Evolutionary conservation across 1,140 invertebrate genomes (phyloP).

Genomic region (Drosophila carrolli): DNA sequence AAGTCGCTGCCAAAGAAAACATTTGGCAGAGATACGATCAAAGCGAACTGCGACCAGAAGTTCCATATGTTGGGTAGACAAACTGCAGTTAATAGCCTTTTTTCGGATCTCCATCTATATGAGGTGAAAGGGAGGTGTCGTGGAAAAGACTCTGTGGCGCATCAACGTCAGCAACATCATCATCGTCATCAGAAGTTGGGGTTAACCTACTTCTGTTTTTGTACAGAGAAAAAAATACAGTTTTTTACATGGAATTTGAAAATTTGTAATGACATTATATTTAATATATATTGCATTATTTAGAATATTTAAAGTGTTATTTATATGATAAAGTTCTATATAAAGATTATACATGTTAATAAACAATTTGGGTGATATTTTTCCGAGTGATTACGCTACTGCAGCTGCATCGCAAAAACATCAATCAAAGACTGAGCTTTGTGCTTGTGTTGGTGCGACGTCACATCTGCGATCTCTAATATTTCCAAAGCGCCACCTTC

Average conservation of each 20-base stretch:
- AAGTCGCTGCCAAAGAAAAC: constrained; percentile 75
- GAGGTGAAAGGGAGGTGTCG: constrained; percentile 4
- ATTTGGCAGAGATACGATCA: constrained; percentile 67
- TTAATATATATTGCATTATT: too few relatives aligned
- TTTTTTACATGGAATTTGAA: too few relatives aligned
- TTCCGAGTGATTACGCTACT: constrained; percentile 20
- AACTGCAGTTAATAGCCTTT: constrained; percentile 64
- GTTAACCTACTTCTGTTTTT: constrained; percentile 65
- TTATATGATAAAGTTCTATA: too few relatives aligned
- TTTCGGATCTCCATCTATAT: constrained; percentile 17
- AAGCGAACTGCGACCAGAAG: constrained; percentile 63
- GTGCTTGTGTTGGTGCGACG: constrained; percentile 24
- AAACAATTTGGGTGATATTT: background rate
- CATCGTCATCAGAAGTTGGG: constrained; percentile 41
- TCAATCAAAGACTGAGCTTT: constrained; percentile 65
- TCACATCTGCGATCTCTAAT: constrained; percentile 52
- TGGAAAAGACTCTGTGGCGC: constrained; percentile 54
- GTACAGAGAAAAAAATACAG: background rate
- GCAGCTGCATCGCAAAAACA: constrained; percentile 57
- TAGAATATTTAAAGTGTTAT: too few relatives aligned
- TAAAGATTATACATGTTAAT: too few relatives aligned
- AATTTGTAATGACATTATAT: too few relatives aligned
- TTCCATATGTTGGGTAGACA: constrained; percentile 58
- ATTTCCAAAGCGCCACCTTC: constrained; percentile 47
- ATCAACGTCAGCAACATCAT: constrained; percentile 76